These are phyloP conservation scores for Pseudopleuronectes americanus DNA, from an alignment of 2,797 vertebrate genomes.

Conservation along the genomic window DNA sequence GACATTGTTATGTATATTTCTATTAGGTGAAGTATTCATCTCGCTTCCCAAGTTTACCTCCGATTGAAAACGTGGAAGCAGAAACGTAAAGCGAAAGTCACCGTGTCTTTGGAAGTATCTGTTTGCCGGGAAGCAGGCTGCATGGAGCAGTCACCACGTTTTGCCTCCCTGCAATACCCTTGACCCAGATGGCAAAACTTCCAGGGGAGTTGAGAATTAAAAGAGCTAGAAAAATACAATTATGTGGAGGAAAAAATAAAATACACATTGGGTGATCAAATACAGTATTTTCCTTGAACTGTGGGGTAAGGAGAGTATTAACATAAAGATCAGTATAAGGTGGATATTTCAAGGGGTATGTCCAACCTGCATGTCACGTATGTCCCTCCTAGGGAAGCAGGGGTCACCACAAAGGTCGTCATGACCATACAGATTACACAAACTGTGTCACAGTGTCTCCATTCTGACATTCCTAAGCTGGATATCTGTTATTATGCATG, in stretches of 20 bases:
- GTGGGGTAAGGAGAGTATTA: constrained; percentile 71
- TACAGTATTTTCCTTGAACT: constrained; percentile 85
- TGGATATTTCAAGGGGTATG: constrained; percentile 55
- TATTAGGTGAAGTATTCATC: constrained; percentile 33
- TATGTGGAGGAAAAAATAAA: constrained; percentile 55
- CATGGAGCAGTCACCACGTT: constrained; percentile 63
- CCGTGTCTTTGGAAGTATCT: constrained; percentile 64
- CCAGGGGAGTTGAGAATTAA: constrained; percentile 80
- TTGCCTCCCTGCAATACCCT: constrained; percentile 74
- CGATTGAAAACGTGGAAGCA: constrained; percentile 41
- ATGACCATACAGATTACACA: constrained; percentile 66
- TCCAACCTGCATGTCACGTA: constrained; percentile 15
- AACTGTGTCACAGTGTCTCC: constrained; percentile 50
- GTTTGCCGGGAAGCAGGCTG: constrained; percentile 50
- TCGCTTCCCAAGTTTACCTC: constrained; percentile 32
- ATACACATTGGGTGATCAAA: constrained; percentile 71
- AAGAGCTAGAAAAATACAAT: constrained; percentile 77
- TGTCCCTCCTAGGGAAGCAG: constrained; percentile 44
- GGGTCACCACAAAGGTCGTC: constrained; percentile 56
- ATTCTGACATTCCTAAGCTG: constrained; percentile 53
- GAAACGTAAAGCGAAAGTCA: constrained; percentile 61
- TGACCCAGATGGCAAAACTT: constrained; percentile 82
- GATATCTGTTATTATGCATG: constrained; percentile 58
- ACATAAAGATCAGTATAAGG: constrained; percentile 56
- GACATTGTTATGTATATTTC: constrained; percentile 46